Evolutionary conservation across 30 jellyfish, hydroid and myxozoan species (phyloP).

Genomic region (Aurelia aurita complex sp. Pacific): DNA sequence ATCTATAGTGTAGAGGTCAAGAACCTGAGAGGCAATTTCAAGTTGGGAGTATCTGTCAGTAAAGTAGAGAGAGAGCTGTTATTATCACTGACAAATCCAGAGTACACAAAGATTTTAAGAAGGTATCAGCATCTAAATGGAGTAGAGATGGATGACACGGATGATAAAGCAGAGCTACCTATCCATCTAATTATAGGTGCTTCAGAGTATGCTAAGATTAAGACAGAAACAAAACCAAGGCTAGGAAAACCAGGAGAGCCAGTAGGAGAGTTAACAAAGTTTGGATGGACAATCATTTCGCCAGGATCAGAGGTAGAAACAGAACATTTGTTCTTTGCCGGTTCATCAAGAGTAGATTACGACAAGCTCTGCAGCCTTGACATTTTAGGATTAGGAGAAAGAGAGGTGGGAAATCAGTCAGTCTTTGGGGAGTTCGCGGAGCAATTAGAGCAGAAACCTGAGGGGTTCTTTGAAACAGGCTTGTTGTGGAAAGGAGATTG

Average conservation of each 20-base stretch:
- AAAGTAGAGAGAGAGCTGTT: constrained; percentile 56
- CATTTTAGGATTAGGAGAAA: constrained; percentile 23
- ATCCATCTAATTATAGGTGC: constrained; percentile 59
- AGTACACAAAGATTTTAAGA: constrained; percentile 7
- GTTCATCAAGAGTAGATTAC: constrained; percentile 3
- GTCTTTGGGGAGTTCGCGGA: neutral
- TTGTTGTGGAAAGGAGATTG: constrained; percentile 60
- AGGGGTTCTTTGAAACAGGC: constrained; percentile 76
- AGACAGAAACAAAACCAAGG: constrained; percentile 24
- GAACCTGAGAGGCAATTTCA: constrained; percentile 42
- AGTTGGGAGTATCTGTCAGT: constrained; percentile 49
- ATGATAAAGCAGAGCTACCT: constrained; percentile 49
- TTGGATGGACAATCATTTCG: constrained; percentile 42
- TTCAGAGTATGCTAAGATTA: constrained; percentile 33
- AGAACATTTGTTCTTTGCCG: constrained; percentile 1
- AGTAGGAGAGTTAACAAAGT: constrained; percentile 41
- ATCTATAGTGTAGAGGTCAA: constrained; percentile 37
- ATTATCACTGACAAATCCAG: constrained; percentile 51
- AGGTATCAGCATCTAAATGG: constrained; percentile 44
- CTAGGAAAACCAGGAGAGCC: constrained; percentile 56
- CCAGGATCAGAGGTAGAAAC: constrained; percentile 46
- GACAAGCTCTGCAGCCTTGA: constrained; percentile 31
- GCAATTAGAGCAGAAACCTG: constrained; percentile 16
- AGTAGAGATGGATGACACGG: constrained; percentile 46
- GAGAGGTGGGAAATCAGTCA: constrained; percentile 3